Base-by-base conservation (phyloP, 2,797 vertebrate species). In the Mus minutoides region DNA sequence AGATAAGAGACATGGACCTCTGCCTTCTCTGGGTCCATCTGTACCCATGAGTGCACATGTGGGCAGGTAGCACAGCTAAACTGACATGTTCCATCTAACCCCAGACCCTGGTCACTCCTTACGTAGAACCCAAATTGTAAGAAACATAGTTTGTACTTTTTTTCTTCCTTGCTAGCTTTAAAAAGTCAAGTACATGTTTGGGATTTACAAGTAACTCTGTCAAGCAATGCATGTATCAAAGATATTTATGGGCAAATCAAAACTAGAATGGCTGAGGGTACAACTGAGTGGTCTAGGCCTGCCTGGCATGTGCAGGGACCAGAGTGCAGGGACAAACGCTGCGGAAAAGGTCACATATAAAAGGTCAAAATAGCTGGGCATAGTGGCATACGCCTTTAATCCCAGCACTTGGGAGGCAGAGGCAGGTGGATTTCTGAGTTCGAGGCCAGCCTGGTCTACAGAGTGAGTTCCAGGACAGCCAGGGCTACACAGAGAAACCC, bases 161-260 rank as follows among this genome's bases (percentile, higher is more conserved):
- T 58, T 40, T 64, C 26, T 69, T 88, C 16, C 10, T 73, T 92
- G 46, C 10, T 17, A 92, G 21, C 43, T 86, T 75, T 52, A 71
- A 94, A 94, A 94, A 82, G 19, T n/a, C 26, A 62, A 77, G 29
- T 62, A 84, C 10, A 46, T 62, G 5, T 67, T 56, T 34, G 40
- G 77, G 26, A 91, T 34, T 79, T 54, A 77, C 0, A 93, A 24
- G 22, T 43, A 46, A 83, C 67, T 86, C 64, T 62, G 64, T 24
- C 58, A 94, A 90, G 49, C 49, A 76, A 58, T 49, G 8, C 52
- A n/a, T 89, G 60, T 77, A 14, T 26, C 92, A 92, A 90, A 86
- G 43, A 56, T 76, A 92, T 85, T 88, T 85, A 49, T 14, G 78
- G 13, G 14, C 34, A 90, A 88, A 77, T n/a, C 86, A n/a, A 49